Evolutionary conservation across 2,113 vertebrate species (phyloP).

Genomic region (Bothrops jararaca): DNA sequence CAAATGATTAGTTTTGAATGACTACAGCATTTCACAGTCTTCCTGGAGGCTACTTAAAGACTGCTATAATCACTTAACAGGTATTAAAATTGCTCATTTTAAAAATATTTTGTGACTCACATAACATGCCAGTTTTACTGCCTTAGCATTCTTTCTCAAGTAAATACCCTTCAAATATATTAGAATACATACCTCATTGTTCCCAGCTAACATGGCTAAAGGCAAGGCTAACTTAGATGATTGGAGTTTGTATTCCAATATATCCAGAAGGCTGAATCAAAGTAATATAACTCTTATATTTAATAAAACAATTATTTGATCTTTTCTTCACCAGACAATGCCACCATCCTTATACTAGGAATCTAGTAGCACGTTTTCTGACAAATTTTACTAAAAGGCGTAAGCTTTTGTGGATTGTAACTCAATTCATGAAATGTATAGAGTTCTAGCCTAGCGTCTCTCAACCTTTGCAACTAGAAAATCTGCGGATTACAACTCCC

Average conservation of each 20-base stretch:
- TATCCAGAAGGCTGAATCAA: neutral
- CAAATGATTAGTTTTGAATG: neutral
- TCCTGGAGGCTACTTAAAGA: neutral
- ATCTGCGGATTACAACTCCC: neutral
- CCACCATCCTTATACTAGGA: neutral
- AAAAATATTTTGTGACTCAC: neutral
- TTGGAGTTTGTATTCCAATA: neutral
- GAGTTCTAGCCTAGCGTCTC: neutral
- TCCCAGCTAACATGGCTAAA: neutral
- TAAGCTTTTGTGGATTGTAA: neutral
- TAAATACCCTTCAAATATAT: neutral
- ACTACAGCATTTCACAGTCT: neutral
- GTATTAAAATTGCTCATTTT: neutral
- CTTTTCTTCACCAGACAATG: neutral
- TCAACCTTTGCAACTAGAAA: neutral
- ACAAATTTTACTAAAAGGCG: neutral
- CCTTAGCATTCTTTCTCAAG: neutral
- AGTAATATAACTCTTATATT: neutral
- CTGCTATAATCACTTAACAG: neutral
- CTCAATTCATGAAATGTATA: neutral
- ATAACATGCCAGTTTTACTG: neutral
- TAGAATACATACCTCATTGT: neutral
- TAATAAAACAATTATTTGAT: neutral
- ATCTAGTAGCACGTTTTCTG: neutral
- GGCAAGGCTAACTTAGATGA: neutral